Evolutionary conservation across 35 echinoderm and acorn worm species (phyloP), one percentile per base, ranked within the genome.

Genomic region (Holothuria glaberrima): DNA sequence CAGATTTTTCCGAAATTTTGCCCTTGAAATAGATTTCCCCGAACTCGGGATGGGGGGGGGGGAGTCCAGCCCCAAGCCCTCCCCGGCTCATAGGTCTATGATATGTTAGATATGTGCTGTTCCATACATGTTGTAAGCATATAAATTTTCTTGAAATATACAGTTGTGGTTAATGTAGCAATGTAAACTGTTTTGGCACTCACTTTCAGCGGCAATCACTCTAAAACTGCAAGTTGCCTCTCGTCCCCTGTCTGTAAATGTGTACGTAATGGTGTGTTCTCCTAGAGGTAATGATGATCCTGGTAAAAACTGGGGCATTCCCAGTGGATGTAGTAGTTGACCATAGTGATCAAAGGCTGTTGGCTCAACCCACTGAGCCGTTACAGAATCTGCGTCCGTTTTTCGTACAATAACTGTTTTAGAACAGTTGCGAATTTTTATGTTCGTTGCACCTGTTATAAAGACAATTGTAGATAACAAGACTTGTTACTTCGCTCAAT

Each of bases 371-470:
- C 31, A 75, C 5, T 75, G 32, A 38, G 4, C 71, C 10, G 6
- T 36, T 9, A 36, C 20, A 35, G 28, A 22, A 20, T 75, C 71
- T 38, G 9, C 12, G 19, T 9, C 71, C 21, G 12, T 22, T 75
- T 35, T 31, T 12, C 71, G 71, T 75, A 75, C 16, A 5, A 38
- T 36, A 18, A 75, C 33, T 41, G 41, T 32, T 36, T 32, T 21
- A 4, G 71, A 36, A 38, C 71, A 75, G 71, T 75, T 75, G 41
- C 71, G 30, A 36, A 75, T 75, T 38, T 38, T 38, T 22, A 75
- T 54, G 50, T 54, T 54, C 50, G 50, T 54, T 1, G 0, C 16
- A 54, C 50, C 50, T 54, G 50, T 41, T 41, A 7, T 4, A 41
- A 41, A 41, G 36, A 2, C 2, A 7, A n/a, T n/a, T 41, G 36